Evolutionary conservation across 2,797 vertebrate genomes (phyloP).

Genomic region (Nannoperca obscura): DNA sequence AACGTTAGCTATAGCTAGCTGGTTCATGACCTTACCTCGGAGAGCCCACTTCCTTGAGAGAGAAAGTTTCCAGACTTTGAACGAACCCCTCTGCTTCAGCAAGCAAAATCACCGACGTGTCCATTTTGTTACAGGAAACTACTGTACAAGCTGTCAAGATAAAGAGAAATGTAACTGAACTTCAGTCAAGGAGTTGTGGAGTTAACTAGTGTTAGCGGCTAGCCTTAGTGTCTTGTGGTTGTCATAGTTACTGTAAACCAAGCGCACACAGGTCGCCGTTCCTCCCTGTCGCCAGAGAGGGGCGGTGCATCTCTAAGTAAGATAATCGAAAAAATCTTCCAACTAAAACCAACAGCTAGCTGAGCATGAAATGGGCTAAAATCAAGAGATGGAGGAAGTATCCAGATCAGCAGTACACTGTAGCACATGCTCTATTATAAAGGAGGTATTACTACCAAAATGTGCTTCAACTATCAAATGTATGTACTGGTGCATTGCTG

Average conservation of each 20-base stretch:
- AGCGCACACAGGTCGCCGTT: conserved; percentile 4
- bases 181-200: background rate
- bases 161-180: rapidly evolving
- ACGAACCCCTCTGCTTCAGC: conserved; percentile 88
- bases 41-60: conserved; percentile 86
- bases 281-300: conserved; percentile 33
- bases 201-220: background rate
- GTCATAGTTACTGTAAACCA: conserved; percentile 73
- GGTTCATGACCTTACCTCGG: conserved; percentile 68
- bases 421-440: background rate
- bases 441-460: background rate
- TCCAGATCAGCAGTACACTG: background rate
- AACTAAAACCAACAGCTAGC: background rate
- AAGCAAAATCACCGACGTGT: conserved; percentile 75
- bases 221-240: conserved; percentile 7
- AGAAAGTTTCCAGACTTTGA: conserved; percentile 82
- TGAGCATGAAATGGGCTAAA: background rate
- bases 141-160: background rate
- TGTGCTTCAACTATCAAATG: background rate
- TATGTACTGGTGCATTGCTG: too few species aligned
- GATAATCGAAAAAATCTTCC: background rate
- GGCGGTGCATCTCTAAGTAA: conserved; percentile 37
- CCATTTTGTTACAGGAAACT: conserved; percentile 53
- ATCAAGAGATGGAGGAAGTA: background rate
- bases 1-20: background rate